A percentile compares a stretch with the other conserved stretches of the same genome.
Evolutionary conservation across 2,113 vertebrate genomes (phyloP).

Genomic region (Herpetotheres cachinnans): DNA sequence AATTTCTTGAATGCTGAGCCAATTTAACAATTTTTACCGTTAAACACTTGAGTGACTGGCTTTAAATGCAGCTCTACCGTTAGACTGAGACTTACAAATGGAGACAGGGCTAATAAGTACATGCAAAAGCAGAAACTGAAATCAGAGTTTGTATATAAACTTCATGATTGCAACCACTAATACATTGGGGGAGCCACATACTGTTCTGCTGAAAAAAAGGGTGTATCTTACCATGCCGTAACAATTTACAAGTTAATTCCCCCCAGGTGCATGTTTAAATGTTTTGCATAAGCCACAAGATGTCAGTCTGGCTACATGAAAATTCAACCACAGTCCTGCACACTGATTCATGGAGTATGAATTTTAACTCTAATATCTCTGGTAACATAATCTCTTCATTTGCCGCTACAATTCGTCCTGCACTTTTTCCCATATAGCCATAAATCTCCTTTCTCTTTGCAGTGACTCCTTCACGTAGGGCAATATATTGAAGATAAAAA

Average conservation of each 20-base stretch:
- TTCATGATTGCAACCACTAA: background rate
- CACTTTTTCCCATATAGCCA: background rate
- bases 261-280: background rate
- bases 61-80: background rate
- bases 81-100: background rate
- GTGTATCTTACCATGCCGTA: background rate
- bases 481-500: background rate
- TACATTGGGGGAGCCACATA: background rate
- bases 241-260: background rate
- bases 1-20: background rate
- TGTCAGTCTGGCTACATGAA: conserved; percentile 47
- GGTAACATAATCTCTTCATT: background rate
- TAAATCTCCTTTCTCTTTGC: background rate
- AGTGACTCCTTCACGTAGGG: background rate
- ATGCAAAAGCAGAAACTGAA: background rate
- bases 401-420: background rate
- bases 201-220: background rate
- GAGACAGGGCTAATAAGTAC: background rate
- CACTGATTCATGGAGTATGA: background rate
- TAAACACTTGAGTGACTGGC: background rate
- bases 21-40: background rate
- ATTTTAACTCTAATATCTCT: background rate
- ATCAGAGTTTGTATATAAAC: background rate
- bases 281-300: conserved; percentile 41
- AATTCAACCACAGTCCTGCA: background rate